Evolutionary conservation across 2,888 invertebrate genomes (phyloP).

Genomic region (Tyria jacobaeae): DNA sequence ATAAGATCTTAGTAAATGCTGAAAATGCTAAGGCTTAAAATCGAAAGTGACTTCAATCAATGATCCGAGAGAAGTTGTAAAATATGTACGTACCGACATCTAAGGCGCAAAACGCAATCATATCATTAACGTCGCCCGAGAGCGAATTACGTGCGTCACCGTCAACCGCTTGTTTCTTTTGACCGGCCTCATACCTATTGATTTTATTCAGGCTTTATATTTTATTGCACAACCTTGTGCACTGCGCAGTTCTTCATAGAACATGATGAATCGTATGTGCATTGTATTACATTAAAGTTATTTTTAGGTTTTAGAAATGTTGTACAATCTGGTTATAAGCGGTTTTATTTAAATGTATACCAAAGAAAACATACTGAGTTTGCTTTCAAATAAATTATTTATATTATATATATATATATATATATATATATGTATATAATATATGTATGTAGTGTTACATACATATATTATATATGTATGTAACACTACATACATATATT

Average conservation of each 20-base stretch:
- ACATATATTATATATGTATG: too few species aligned
- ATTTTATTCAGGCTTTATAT: slow-evolving; percentile 44
- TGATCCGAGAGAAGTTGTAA: slow-evolving; percentile 52
- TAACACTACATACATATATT: too few species aligned
- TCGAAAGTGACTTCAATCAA: slow-evolving; percentile 57
- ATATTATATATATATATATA: too few species aligned
- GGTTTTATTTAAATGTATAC: neutral
- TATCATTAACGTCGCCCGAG: slow-evolving; percentile 53
- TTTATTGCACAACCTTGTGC: slow-evolving; percentile 39
- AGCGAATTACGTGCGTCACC: slow-evolving; percentile 49
- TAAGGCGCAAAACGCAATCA: slow-evolving; percentile 57
- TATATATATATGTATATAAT: too few species aligned
- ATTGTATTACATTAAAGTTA: neutral
- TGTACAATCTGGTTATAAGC: neutral
- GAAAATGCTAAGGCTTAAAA: slow-evolving; percentile 26
- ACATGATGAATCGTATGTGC: slow-evolving; percentile 20
- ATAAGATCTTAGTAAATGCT: neutral
- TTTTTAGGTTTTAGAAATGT: neutral
- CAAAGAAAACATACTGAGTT: neutral
- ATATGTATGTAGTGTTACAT: too few species aligned
- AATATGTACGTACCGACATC: slow-evolving; percentile 42
- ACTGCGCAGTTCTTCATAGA: slow-evolving; percentile 43
- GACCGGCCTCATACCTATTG: slow-evolving; percentile 42
- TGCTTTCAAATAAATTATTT: too few species aligned
- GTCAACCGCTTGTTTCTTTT: slow-evolving; percentile 36